Base-by-base conservation (phyloP, 2,797 vertebrate species). In the Pipistrellus pipistrellus region DNA sequence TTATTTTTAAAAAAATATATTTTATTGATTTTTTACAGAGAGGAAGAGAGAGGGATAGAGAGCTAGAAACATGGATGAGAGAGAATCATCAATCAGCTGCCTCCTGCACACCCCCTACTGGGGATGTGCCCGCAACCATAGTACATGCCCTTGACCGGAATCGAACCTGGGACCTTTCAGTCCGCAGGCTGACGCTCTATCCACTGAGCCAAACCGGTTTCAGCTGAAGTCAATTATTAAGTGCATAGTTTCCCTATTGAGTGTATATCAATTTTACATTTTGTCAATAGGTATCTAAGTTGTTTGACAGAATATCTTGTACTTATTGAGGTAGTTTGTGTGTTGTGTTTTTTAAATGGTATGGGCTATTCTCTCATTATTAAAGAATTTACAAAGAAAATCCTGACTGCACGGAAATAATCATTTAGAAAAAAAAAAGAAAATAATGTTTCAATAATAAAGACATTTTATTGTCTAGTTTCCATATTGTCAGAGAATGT, bases 261-360 rank as follows among this genome's bases (percentile, higher is more conserved):
- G 17, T 76, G 0, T 69, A 41, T 92, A 35, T 82, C 38, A 76
- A 6, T 77, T 82, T 85, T 82, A 17, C 86, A 94, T 77, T 64
- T 59, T 76, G 41, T 88, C 53, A 85, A n/a, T 88, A 32, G 21
- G 1, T 85, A 4, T 82, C 75, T 81, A 57, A 89, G 77, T 81
- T 81, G 44, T 92, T 88, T 75, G 72, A 68, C 17, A 71, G 46
- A 77, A n/a, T 85, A 68, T 68, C 69, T 93, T 95, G 41, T 77
- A 44, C 5, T 62, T 86, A 77, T 9, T 85, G 75, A 17, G 18
- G 7, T 46, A 82, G 18, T 83, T 76, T 85, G 51, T 10, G 44
- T 83, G 90, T 88, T 76, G 57, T 85, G 62, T 71, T 71, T 71
- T 72, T 91, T 85, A 66, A 57, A 62, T 83, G 76, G 7, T 35